Percentiles rank a stretch among this genome's conserved stretches.
Evolutionary conservation across 2,888 invertebrate species (phyloP).

Genomic region (Caenorhabditis sp.): DNA sequence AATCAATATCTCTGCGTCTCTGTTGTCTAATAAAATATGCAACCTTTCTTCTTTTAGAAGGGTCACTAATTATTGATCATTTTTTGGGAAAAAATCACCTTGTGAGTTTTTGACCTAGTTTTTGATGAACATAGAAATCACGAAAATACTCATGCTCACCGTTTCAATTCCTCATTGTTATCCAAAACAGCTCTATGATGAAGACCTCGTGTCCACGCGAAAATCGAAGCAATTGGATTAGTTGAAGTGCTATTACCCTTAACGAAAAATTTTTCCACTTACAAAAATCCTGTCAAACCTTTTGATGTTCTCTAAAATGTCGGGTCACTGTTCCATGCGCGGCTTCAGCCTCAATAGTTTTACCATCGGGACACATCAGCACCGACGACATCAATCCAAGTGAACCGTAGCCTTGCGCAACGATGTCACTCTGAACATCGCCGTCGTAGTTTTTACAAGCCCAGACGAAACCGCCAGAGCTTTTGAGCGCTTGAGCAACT

Average conservation of each 20-base stretch:
- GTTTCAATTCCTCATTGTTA: conserved; percentile 79
- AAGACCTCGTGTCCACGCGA: conserved; percentile 87
- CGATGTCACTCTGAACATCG: conserved; percentile 87
- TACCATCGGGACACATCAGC: conserved; percentile 75
- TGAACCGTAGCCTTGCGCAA: conserved; percentile 82
- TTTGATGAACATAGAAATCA: too few relatives aligned
- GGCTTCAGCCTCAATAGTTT: conserved; percentile 76
- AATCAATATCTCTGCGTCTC: too few relatives aligned
- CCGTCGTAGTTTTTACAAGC: conserved; percentile 89
- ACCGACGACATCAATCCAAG: conserved; percentile 81
- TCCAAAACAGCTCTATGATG: conserved; percentile 85
- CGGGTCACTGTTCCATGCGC: conserved; percentile 77
- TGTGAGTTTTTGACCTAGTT: too few relatives aligned
- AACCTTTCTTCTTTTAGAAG: too few relatives aligned
- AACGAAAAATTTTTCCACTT: neutral
- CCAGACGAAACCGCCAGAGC: conserved; percentile 87
- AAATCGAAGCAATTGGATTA: conserved; percentile 89
- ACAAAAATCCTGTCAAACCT: conserved; percentile 25
- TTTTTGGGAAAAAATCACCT: too few relatives aligned
- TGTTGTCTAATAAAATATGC: too few relatives aligned
- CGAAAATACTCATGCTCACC: too few relatives aligned
- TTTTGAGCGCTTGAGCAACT: conserved; percentile 76
- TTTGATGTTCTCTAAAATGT: conserved; percentile 73
- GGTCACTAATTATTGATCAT: too few relatives aligned
- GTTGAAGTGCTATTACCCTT: conserved; percentile 84